Percentiles rank a stretch among this genome's conserved stretches.
These are phyloP conservation scores for Cydia pomonella DNA, from an alignment of 1,140 invertebrate genomes.

Conservation along the genomic window DNA sequence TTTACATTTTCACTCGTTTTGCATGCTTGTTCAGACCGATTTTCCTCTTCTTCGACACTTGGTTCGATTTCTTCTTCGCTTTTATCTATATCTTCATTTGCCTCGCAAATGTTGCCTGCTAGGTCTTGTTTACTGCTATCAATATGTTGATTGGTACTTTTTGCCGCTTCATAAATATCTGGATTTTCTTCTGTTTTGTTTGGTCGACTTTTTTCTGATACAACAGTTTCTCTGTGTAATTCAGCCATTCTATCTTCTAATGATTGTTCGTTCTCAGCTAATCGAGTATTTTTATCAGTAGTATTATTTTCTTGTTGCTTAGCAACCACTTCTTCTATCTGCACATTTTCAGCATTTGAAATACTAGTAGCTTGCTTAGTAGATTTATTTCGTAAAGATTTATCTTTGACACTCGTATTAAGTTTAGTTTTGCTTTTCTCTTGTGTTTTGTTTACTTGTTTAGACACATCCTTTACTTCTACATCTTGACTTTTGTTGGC, in stretches of 20 bases:
- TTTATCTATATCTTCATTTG: slow-evolving; percentile 1
- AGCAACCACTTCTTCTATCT: not conserved
- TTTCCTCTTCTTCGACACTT: slow-evolving; percentile 8
- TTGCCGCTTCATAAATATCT: not conserved
- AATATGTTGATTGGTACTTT: not conserved
- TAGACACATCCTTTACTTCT: slow-evolving; percentile 18
- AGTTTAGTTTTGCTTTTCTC: slow-evolving; percentile 6
- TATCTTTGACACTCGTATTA: not conserved
- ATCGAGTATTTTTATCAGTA: not conserved
- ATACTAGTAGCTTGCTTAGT: not conserved
- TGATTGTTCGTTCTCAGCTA: slow-evolving; percentile 5
- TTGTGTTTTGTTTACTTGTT: slow-evolving; percentile 29
- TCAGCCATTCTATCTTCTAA: slow-evolving; percentile 18
- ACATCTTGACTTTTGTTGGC: slow-evolving; percentile 31
- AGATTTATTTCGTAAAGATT: not conserved
- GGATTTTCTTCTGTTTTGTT: slow-evolving; percentile 15
- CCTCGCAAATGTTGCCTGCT: not conserved
- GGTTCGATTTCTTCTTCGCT: not conserved
- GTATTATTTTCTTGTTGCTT: not conserved
- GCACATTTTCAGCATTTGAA: not conserved
- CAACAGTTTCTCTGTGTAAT: not conserved
- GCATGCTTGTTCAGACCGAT: not conserved
- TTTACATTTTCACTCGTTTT: slow-evolving; percentile 32
- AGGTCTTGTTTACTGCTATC: not conserved
- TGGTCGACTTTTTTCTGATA: not conserved